Conservation (phyloP, 2,113 vertebrate genomes). For the Tetrao urogallus region DNA sequence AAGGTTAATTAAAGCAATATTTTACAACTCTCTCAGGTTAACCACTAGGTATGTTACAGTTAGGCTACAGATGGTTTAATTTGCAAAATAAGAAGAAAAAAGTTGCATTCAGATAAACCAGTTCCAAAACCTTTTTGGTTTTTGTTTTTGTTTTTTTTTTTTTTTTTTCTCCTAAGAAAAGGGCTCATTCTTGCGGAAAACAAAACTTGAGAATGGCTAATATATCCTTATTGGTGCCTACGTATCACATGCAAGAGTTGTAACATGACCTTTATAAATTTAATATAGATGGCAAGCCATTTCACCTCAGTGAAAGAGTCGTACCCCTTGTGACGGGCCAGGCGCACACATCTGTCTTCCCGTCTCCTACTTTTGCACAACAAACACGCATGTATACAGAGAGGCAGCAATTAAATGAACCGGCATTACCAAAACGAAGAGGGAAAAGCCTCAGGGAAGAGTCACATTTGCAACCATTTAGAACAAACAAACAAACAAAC, state of each 20-base stretch:
- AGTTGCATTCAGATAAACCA: slow-evolving; percentile 52
- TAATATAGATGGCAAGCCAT: background rate
- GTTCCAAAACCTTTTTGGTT: slow-evolving; percentile 29
- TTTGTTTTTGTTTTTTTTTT: background rate
- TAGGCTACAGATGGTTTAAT: slow-evolving; percentile 75
- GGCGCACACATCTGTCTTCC: background rate
- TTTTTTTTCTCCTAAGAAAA: background rate
- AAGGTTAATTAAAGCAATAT: slow-evolving; percentile 88
- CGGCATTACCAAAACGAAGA: background rate
- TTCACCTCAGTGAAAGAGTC: background rate
- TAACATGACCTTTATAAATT: slow-evolving; percentile 22
- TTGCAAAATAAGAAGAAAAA: slow-evolving; percentile 63
- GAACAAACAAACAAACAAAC: background rate
- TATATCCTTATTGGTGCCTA: slow-evolving; percentile 64
- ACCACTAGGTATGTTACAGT: slow-evolving; percentile 81
- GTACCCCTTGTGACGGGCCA: background rate
- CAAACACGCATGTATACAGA: slow-evolving; percentile 20
- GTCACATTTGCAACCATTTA: slow-evolving; percentile 44
- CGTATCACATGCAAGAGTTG: slow-evolving; percentile 42
- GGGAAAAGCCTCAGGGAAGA: slow-evolving; percentile 29
- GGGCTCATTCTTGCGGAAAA: slow-evolving; percentile 48
- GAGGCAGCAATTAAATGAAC: slow-evolving; percentile 47
- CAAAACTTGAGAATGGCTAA: slow-evolving; percentile 54
- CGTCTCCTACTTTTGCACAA: slow-evolving; percentile 18
- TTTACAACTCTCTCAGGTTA: slow-evolving; percentile 83